These are phyloP conservation scores for Hippocampus abdominalis DNA, from an alignment of 2,113 vertebrate genomes.

Conservation along the genomic window DNA sequence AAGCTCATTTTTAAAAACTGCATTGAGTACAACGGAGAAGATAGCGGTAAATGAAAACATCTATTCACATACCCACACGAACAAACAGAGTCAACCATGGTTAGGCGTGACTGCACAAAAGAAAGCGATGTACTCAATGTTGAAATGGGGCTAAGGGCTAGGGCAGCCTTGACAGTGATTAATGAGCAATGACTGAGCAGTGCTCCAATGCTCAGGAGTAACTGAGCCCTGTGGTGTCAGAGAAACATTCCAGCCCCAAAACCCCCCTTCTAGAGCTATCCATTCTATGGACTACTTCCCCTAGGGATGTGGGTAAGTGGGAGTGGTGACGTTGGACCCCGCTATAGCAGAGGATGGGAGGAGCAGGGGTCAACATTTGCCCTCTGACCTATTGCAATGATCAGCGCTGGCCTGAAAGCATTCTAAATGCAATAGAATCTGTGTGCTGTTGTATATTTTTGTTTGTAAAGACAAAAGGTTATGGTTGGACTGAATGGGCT, in stretches of 20 bases:
- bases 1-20: slow-evolving; percentile 99
- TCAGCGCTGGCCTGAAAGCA: slow-evolving; percentile 28
- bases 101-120: slow-evolving; percentile 24
- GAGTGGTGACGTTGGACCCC: slow-evolving; percentile 33
- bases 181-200: slow-evolving; percentile 77
- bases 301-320: slow-evolving; percentile 47
- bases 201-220: slow-evolving; percentile 65
- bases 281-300: slow-evolving; percentile 69
- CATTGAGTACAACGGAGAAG: slow-evolving; percentile 92
- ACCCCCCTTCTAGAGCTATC: slow-evolving; percentile 71
- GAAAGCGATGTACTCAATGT: slow-evolving; percentile 36
- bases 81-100: slow-evolving; percentile 5
- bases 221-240: slow-evolving; percentile 66
- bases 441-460: slow-evolving; percentile 14
- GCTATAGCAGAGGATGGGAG: slow-evolving; percentile 40
- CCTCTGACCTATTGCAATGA: slow-evolving; percentile 67
- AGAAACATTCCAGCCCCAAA: slow-evolving; percentile 73
- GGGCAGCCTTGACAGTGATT: slow-evolving; percentile 74
- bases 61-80: slow-evolving; percentile 6
- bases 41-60: slow-evolving; percentile 81
- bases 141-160: slow-evolving; percentile 45
- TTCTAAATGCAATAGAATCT: slow-evolving; percentile 5
- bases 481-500: not conserved
- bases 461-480: not conserved
- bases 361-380: slow-evolving; percentile 52